Conservation (phyloP, 2,888 invertebrate genomes). For the Ferdinandea cuprea region DNA sequence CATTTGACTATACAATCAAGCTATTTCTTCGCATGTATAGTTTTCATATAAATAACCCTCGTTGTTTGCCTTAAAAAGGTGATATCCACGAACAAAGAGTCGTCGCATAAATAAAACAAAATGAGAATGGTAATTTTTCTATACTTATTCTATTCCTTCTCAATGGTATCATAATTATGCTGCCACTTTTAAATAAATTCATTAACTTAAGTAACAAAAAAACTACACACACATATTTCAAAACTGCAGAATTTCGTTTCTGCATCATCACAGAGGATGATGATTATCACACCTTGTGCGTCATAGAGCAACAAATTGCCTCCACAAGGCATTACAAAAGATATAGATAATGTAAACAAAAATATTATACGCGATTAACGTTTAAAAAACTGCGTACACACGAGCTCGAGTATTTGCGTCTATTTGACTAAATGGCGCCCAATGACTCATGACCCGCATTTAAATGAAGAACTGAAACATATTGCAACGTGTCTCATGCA, state of each 20-base stretch:
- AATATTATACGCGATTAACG: conserved; percentile 6
- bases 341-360: not conserved
- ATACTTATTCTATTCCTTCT: too few relatives aligned
- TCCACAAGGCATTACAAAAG: not conserved
- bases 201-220: too few relatives aligned
- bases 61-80: too few relatives aligned
- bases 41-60: too few relatives aligned
- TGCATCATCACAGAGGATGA: not conserved
- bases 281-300: not conserved
- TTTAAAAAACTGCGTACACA: not conserved
- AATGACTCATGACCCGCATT: conserved; percentile 49
- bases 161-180: too few relatives aligned
- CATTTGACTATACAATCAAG: too few relatives aligned
- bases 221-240: not conserved
- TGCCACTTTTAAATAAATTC: too few relatives aligned
- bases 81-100: too few relatives aligned
- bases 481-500: conserved; percentile 34
- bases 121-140: too few relatives aligned
- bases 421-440: conserved; percentile 34
- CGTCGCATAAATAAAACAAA: too few relatives aligned
- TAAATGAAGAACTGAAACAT: conserved; percentile 26
- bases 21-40: too few relatives aligned
- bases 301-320: conserved; percentile 9
- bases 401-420: not conserved
- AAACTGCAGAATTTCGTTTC: not conserved